A percentile compares a stretch with the other conserved stretches of the same genome.
Evolutionary conservation across 2,113 vertebrate species (phyloP).

Genomic region (Eublepharis macularius): DNA sequence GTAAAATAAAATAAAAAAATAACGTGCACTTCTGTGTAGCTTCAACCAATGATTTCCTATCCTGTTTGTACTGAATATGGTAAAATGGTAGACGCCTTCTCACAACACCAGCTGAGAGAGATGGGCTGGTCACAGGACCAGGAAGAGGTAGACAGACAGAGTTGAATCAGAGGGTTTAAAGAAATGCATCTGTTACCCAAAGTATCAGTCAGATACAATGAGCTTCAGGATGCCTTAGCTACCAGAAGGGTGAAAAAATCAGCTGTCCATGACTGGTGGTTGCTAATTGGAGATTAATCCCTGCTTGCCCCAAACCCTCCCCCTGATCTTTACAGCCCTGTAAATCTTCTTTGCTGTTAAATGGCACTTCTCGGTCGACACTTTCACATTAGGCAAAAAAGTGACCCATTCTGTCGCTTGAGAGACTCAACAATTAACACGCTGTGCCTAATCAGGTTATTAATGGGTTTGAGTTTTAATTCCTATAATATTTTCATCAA

Average conservation of each 20-base stretch:
- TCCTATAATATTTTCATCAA: conserved; percentile 43
- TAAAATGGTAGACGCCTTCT: neutral
- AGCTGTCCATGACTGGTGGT: neutral
- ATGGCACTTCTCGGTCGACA: neutral
- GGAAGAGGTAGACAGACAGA: neutral
- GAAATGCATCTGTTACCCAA: neutral
- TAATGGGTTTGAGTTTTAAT: conserved; percentile 44
- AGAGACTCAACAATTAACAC: conserved; percentile 37
- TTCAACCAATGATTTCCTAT: neutral
- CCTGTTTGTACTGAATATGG: neutral
- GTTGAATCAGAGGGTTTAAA: neutral
- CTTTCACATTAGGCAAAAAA: conserved; percentile 19
- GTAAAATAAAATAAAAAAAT: no score
- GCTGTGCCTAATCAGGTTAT: conserved; percentile 32
- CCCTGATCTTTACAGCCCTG: neutral
- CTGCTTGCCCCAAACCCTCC: neutral
- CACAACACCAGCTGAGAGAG: neutral
- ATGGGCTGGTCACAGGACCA: neutral
- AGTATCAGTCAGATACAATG: neutral
- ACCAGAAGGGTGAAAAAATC: neutral
- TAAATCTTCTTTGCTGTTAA: conserved; percentile 3
- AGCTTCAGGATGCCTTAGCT: neutral
- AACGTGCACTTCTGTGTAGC: neutral
- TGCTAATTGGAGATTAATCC: neutral
- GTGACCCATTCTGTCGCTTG: conserved; percentile 16